phyloP scores from a whole-genome alignment of 1,140 invertebrate genomes.

The Apis laboriosa region DNA sequence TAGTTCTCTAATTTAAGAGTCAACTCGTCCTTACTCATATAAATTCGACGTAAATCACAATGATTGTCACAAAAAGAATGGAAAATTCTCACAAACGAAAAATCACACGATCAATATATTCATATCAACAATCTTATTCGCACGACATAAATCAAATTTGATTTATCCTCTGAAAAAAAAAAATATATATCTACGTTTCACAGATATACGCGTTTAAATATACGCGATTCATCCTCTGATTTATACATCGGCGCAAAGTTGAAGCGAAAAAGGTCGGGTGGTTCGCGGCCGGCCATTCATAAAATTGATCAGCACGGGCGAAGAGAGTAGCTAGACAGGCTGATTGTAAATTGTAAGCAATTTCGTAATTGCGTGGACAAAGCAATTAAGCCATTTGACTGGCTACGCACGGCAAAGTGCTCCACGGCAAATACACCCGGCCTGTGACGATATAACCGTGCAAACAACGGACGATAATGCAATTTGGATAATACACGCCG shows the following conservation, averaged over 20 bases:
- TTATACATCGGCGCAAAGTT: constrained; percentile 55
- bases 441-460: constrained; percentile 68
- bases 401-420: constrained; percentile 63
- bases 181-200: background rate
- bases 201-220: constrained; percentile 40
- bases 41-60: too few species aligned
- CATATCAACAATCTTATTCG: too few species aligned
- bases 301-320: constrained; percentile 38
- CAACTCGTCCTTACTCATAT: too few species aligned
- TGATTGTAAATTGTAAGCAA: constrained; percentile 77
- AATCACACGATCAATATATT: too few species aligned
- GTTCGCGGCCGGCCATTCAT: constrained; percentile 20
- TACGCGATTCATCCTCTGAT: constrained; percentile 41
- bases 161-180: background rate
- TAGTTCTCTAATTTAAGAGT: too few species aligned
- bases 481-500: constrained; percentile 74
- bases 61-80: too few species aligned
- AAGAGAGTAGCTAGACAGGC: constrained; percentile 43
- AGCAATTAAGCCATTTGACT: constrained; percentile 76
- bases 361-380: constrained; percentile 76
- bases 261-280: constrained; percentile 51
- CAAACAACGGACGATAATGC: constrained; percentile 73
- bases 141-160: too few species aligned
- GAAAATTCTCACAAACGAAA: too few species aligned
- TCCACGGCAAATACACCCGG: constrained; percentile 66